phyloP scores from a whole-genome alignment of 2,797 vertebrate genomes.

The Orientallactaga sibirica region DNA sequence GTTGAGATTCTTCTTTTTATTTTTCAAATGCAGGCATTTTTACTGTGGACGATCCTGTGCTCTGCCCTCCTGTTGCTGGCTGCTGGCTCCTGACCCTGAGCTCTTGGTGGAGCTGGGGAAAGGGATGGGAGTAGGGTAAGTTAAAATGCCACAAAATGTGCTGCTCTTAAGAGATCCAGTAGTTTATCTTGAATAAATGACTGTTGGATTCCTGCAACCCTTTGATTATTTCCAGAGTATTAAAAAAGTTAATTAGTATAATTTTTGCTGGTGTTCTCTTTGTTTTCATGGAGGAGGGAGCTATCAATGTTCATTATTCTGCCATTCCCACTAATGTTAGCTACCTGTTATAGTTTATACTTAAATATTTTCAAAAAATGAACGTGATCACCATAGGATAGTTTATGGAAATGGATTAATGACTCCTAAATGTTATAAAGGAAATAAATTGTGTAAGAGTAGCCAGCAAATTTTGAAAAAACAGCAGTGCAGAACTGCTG shows the following conservation, averaged over 20 bases:
- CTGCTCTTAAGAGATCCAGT: background rate
- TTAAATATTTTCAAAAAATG: background rate
- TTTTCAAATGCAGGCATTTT: conserved; percentile 3
- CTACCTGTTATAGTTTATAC: background rate
- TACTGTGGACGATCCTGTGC: background rate
- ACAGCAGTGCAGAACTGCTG: background rate
- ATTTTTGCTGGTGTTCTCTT: background rate
- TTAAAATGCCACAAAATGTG: background rate
- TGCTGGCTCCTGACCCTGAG: background rate
- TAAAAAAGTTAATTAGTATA: conserved; percentile 16
- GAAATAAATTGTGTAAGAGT: background rate
- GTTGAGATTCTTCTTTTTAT: background rate
- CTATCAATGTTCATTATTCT: background rate
- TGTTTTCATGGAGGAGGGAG: background rate
- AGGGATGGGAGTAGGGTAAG: background rate
- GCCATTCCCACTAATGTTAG: background rate
- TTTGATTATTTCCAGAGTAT: conserved; percentile 21
- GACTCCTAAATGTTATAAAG: background rate
- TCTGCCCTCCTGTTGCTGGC: background rate
- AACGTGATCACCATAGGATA: background rate
- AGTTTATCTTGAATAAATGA: conserved; percentile 6
- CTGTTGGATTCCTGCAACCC: background rate
- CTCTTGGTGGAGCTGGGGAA: background rate
- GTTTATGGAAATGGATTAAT: conserved; percentile 47
- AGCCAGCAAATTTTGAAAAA: background rate